These are phyloP conservation scores for Pandemis cinnamomeana DNA, from an alignment of 2,888 invertebrate genomes.

Conservation along the genomic window DNA sequence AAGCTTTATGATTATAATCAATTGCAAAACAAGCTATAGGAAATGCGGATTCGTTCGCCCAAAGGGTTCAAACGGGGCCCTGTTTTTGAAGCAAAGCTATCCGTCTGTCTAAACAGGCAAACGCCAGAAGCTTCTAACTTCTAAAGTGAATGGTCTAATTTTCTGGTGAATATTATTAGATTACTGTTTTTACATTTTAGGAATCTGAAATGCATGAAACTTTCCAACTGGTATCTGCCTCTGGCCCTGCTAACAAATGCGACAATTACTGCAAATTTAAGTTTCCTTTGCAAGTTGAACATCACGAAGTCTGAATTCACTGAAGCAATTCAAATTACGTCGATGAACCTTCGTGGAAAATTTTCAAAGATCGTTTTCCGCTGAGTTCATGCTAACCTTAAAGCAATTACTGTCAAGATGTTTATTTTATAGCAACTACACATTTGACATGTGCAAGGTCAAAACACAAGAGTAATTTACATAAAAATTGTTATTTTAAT, in stretches of 20 bases:
- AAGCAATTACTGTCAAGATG: conserved; percentile 15
- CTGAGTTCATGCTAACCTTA: neutral
- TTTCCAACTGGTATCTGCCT: too few species aligned
- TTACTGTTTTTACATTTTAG: too few species aligned
- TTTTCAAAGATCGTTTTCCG: neutral
- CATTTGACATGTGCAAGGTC: conserved; percentile 16
- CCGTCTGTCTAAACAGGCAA: neutral
- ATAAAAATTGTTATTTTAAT: conserved; percentile 10
- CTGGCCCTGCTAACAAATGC: too few species aligned
- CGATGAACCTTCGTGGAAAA: conserved; percentile 1
- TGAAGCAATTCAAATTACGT: neutral
- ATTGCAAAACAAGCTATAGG: too few species aligned
- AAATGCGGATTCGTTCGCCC: too few species aligned
- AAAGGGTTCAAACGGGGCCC: neutral
- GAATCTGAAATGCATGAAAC: too few species aligned
- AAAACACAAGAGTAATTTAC: conserved; percentile 8
- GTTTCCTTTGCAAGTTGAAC: neutral
- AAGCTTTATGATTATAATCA: too few species aligned
- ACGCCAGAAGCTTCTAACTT: neutral
- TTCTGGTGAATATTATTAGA: too few species aligned
- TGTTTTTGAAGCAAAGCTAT: neutral
- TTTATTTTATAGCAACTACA: conserved; percentile 20
- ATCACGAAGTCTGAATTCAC: neutral
- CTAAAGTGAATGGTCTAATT: neutral
- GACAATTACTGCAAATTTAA: too few species aligned